Percentiles rank a stretch among this genome's conserved stretches.
These are phyloP conservation scores for Eulemur macaco DNA, from an alignment of 2,113 vertebrate species.

Conservation along the genomic window DNA sequence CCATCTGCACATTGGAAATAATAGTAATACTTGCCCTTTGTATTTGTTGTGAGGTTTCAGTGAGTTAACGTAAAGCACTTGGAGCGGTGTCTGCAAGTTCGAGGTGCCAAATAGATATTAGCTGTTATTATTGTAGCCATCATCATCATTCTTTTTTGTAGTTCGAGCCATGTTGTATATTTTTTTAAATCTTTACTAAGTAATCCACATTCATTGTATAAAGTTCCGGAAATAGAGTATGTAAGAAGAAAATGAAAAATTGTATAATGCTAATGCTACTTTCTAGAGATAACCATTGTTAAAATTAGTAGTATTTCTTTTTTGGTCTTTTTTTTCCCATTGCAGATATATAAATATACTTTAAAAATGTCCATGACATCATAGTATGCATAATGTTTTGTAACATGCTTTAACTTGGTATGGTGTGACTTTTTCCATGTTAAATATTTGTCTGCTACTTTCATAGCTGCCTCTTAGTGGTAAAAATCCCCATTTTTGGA, in stretches of 20 bases:
- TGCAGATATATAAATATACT: neutral
- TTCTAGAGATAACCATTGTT: neutral
- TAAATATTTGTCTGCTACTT: neutral
- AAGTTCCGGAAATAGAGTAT: constrained; percentile 13
- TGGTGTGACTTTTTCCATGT: neutral
- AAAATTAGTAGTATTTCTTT: neutral
- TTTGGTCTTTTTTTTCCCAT: neutral
- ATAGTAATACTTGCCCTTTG: neutral
- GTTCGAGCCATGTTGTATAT: neutral
- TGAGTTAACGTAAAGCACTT: neutral
- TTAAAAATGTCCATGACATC: neutral
- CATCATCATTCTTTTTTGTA: neutral
- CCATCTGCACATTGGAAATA: neutral
- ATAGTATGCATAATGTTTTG: neutral
- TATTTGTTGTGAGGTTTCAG: neutral
- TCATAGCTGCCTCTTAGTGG: neutral
- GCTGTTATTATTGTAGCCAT: too few species aligned
- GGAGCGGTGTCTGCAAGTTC: neutral
- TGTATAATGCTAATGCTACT: neutral
- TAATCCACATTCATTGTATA: neutral
- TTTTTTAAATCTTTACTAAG: neutral
- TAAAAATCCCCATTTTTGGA: neutral
- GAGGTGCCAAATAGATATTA: neutral
- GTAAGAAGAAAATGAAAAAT: neutral
- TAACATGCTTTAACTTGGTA: neutral